Base-by-base conservation (phyloP, 2,113 vertebrate genomes). In the Panthera tigris region DNA sequence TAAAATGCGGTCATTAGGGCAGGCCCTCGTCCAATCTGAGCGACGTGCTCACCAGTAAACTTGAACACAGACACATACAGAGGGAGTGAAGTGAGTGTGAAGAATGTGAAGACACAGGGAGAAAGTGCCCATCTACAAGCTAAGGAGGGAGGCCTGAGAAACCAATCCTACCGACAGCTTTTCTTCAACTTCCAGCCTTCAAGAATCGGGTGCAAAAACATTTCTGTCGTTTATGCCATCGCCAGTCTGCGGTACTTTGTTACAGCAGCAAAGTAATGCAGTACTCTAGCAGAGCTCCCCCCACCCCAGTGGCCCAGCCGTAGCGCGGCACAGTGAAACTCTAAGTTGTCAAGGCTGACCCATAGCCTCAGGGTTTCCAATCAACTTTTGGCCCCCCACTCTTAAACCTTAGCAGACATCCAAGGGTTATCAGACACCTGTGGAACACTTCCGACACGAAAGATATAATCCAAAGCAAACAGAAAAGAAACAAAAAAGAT, bases 401-500 rank as follows among this genome's bases (percentile, higher is more conserved):
- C 57, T 84, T 52, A 97, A 89, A 76, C 5, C 25, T 94, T 31
- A 94, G 71, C 68, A 68, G 14, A 80, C 11, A 81, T 55, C 41
- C 39, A 68, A 78, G 33, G 39, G 19, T 89, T 76, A 97, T 74
- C 89, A 95, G 33, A 48, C n/a, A 96, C 52, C 55, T 45, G 45
- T 76, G 52, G n/a, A 61, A 39, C 14, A 65, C 36, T 79, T 89
- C 13, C n/a, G 69, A 83, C 88, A 90, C 92, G 25, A 81, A 96
- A 95, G 31, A 41, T 15, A 82, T 33, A 78, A 52, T 78, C 61
- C 66, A 90, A 95, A 92, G 9, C 33, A 92, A 92, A 80, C 19
- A 95, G 68, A 97, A 3, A 95, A 66, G 10, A 93, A 81, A 93
- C 7, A 89, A 81, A 55, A 84, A 68, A 73, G 18, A 69, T 69